Percentiles rank a stretch among this genome's conserved stretches.
These are phyloP conservation scores for Glaucomys volans DNA, from an alignment of 2,113 vertebrate genomes.

Conservation along the genomic window DNA sequence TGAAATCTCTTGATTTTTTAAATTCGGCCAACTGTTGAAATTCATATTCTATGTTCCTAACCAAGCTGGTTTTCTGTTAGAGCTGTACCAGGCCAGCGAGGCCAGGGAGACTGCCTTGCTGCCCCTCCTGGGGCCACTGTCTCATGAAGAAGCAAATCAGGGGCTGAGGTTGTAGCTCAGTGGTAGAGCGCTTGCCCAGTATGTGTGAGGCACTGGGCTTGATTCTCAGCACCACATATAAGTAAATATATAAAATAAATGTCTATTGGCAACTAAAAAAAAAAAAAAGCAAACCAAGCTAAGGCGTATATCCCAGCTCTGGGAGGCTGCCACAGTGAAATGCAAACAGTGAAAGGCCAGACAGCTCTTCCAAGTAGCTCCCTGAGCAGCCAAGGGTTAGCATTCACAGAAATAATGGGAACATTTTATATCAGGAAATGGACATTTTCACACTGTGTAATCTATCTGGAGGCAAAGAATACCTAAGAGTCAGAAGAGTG, in stretches of 20 bases:
- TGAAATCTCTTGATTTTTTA: neutral
- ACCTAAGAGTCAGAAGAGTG: neutral
- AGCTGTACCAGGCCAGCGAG: neutral
- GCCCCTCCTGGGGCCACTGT: too few species aligned
- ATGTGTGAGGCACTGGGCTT: too few species aligned
- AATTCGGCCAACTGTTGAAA: neutral
- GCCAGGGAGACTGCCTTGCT: too few species aligned
- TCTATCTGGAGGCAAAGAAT: neutral
- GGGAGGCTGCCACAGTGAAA: neutral
- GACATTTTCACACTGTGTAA: neutral
- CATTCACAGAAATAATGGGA: neutral
- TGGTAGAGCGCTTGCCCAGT: too few species aligned
- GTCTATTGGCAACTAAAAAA: too few species aligned
- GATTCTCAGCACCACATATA: too few species aligned
- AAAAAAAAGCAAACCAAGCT: neutral
- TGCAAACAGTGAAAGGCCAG: neutral
- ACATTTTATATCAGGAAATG: neutral
- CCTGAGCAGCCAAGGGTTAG: neutral
- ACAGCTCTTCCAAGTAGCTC: neutral
- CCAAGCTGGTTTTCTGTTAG: neutral
- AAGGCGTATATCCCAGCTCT: neutral
- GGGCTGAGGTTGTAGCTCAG: too few species aligned
- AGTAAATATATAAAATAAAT: too few species aligned
- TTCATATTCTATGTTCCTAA: neutral
- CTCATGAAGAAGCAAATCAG: neutral